Conservation (phyloP, 2,888 invertebrate genomes). For the Amiota minor region DNA sequence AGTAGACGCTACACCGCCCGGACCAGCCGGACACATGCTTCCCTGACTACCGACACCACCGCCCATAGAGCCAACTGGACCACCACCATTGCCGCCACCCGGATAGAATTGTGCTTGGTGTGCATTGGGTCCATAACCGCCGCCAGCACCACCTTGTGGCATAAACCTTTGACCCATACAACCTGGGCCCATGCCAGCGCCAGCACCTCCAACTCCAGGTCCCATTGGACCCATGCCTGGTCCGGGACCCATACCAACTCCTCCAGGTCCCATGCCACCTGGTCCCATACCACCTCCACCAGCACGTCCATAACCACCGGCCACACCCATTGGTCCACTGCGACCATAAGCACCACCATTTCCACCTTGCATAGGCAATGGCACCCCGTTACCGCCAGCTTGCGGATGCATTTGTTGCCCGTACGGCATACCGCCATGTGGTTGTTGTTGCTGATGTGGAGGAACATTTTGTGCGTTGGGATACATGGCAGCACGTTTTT, state of each 20-base stretch:
- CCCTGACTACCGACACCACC: slow-evolving; percentile 73
- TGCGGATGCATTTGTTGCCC: slow-evolving; percentile 70
- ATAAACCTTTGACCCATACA: slow-evolving; percentile 69
- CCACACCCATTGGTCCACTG: slow-evolving; percentile 62
- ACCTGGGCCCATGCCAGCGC: slow-evolving; percentile 66
- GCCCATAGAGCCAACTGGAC: slow-evolving; percentile 44
- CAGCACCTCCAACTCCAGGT: slow-evolving; percentile 52
- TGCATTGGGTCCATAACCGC: slow-evolving; percentile 56
- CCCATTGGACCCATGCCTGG: slow-evolving; percentile 48
- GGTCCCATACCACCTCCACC: slow-evolving; percentile 55
- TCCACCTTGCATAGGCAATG: slow-evolving; percentile 71
- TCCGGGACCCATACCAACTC: slow-evolving; percentile 65
- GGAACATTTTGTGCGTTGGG: slow-evolving; percentile 76
- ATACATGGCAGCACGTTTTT: slow-evolving; percentile 76
- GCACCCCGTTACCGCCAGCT: slow-evolving; percentile 70
- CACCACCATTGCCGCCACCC: slow-evolving; percentile 52
- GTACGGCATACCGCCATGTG: slow-evolving; percentile 68
- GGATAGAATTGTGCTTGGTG: slow-evolving; percentile 69
- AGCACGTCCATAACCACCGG: slow-evolving; percentile 58
- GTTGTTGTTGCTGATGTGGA: slow-evolving; percentile 67
- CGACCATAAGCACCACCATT: slow-evolving; percentile 59
- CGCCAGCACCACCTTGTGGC: slow-evolving; percentile 65
- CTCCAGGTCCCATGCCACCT: slow-evolving; percentile 71
- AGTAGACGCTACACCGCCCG: slow-evolving; percentile 68
- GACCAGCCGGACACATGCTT: slow-evolving; percentile 74